Base-by-base conservation (phyloP, 2,888 invertebrate species). In the Ceriagrion tenellum region DNA sequence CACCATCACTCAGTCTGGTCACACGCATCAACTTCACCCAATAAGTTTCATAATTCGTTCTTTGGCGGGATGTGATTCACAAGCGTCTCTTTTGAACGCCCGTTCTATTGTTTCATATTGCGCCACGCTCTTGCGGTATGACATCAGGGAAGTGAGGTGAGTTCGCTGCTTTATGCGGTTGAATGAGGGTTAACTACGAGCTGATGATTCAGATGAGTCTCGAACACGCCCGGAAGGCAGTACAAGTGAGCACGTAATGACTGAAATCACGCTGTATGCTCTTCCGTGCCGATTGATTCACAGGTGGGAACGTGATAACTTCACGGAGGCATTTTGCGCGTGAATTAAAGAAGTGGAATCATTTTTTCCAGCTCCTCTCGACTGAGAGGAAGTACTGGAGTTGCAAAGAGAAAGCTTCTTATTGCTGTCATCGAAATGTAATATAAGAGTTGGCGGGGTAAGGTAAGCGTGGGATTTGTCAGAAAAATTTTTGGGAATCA, bases 201-300 rank as follows among this genome's bases (percentile, higher is more conserved):
- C 35, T 35, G 81, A 81, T 81, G 81, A 35, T 81, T 81, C 59
- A 81, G 81, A 13, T 16, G 81, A 35, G 81, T 26, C 23, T 4
- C 81, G 13, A 26, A 35, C 81, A 16, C 35, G 81, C 81, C 16
- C 81, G 16, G 30, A 13, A 35, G 35, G 81, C 81, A 13, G 0
- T 18, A 13, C 30, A 23, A 35, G 35, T 13, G 81, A 81, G 35
- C 81, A 81, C 81, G 81, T 81, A 81, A 35, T n/a, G 30, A 4
- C 69, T 69, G 69, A n/a, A 69, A 69, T 16, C 81, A 18, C 81
- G 12, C 35, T 13, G 81, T 30, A 18, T 35, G 30, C 81, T 81
- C 81, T 81, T 81, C 35, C 81, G 81, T 81, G 81, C 18, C 35
- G 81, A n/a, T 35, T 81, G 81, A 81, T 81, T 81, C 81, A 81